Evolutionary conservation across 92 coral and sea anemone species (phyloP).

Genomic region (Palythoa grandis): DNA sequence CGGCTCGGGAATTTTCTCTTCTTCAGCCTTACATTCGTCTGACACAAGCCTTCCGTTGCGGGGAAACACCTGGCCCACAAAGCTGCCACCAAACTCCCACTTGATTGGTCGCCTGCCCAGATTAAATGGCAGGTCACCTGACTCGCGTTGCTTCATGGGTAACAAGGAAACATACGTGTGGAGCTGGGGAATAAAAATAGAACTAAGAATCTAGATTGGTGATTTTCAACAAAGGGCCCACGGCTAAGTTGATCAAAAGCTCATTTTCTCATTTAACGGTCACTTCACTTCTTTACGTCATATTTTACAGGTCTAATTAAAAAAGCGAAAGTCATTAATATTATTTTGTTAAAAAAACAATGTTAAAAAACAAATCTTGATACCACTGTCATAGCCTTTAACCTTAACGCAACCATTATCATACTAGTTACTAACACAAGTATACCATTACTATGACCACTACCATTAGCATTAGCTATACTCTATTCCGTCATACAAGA

Average conservation of each 20-base stretch:
- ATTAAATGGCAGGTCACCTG: constrained; percentile 44
- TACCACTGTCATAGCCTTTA: no score
- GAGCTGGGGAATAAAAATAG: constrained; percentile 55
- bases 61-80: constrained; percentile 51
- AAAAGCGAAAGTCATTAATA: no score
- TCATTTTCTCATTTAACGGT: no score
- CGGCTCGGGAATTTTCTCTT: constrained; percentile 52
- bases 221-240: background rate
- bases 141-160: constrained; percentile 70
- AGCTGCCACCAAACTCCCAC: constrained; percentile 85
- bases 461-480: no score
- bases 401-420: no score
- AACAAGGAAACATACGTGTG: constrained; percentile 92
- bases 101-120: constrained; percentile 72
- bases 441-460: no score
- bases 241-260: background rate
- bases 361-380: no score
- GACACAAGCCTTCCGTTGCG: constrained; percentile 42
- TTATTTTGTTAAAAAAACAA: no score
- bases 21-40: constrained; percentile 48
- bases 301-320: no score
- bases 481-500: no score
- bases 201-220: background rate
- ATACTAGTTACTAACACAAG: no score
- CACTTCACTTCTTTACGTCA: no score